Evolutionary conservation across 2,113 vertebrate species (phyloP).

Genomic region (Phyllopteryx taeniolatus): DNA sequence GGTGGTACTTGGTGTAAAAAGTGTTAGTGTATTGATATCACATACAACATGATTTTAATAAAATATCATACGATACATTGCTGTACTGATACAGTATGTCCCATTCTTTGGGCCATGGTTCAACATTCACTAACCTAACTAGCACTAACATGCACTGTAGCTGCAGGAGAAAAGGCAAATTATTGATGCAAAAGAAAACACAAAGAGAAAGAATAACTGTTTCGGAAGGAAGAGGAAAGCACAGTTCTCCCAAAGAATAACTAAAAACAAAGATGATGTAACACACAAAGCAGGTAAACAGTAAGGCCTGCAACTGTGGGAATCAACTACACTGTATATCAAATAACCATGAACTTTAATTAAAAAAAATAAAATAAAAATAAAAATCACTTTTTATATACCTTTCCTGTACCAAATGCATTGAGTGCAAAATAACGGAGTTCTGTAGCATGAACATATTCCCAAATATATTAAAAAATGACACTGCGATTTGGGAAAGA

Average conservation of each 20-base stretch:
- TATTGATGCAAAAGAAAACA: constrained; percentile 58
- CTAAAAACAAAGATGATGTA: constrained; percentile 25
- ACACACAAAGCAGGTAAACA: constrained; percentile 13
- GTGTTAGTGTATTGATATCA: too few relatives aligned
- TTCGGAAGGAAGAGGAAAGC: constrained; percentile 8
- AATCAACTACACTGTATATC: neutral
- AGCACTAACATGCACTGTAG: constrained; percentile 12
- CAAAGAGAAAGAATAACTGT: constrained; percentile 13
- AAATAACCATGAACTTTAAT: too few relatives aligned
- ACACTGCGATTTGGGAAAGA: neutral
- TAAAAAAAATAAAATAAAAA: neutral
- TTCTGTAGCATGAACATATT: neutral
- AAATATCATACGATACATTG: neutral
- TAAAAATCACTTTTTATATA: neutral
- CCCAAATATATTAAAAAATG: neutral
- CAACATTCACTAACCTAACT: neutral
- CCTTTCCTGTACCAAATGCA: neutral
- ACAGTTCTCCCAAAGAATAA: constrained; percentile 27
- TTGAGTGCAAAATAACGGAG: neutral
- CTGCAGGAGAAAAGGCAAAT: constrained; percentile 44
- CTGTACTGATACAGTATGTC: neutral
- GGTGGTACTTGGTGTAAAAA: too few relatives aligned
- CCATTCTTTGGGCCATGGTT: neutral
- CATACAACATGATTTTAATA: too few relatives aligned
- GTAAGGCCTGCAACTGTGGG: constrained; percentile 1